Percentiles rank a stretch among this genome's conserved stretches.
These are phyloP conservation scores for Sphenodon punctatus DNA, from an alignment of 2,797 vertebrate species.

Conservation along the genomic window DNA sequence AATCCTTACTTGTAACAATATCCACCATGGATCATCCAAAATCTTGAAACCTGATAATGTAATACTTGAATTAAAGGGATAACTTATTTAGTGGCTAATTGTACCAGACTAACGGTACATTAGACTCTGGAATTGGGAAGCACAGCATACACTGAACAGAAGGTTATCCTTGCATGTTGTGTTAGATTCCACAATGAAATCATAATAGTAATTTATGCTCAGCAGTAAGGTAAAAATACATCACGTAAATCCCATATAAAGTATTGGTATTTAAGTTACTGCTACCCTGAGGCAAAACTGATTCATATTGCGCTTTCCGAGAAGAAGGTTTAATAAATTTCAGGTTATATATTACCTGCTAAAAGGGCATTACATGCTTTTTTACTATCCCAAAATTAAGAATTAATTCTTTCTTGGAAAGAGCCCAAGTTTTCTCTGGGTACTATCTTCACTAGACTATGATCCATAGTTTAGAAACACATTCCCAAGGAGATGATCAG, in stretches of 20 bases:
- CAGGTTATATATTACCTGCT: not conserved
- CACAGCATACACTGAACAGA: not conserved
- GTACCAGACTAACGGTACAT: not conserved
- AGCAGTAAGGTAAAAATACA: not conserved
- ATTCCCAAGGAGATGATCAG: not conserved
- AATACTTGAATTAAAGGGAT: not conserved
- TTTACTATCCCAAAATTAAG: not conserved
- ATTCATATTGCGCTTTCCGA: not conserved
- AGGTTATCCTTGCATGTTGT: not conserved
- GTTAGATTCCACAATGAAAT: not conserved
- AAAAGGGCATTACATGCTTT: not conserved
- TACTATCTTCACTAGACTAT: not conserved
- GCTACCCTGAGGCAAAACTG: not conserved
- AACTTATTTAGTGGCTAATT: not conserved
- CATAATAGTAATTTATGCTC: not conserved
- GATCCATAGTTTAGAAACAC: not conserved
- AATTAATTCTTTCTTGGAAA: not conserved
- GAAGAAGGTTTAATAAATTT: not conserved
- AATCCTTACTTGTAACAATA: not conserved
- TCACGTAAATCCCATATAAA: not conserved
- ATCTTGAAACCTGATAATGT: not conserved
- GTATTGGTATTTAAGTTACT: not conserved
- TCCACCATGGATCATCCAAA: rapidly evolving
- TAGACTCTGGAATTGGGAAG: not conserved
- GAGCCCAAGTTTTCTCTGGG: no score